A percentile compares a stretch with the other conserved stretches of the same genome.
Conservation (phyloP, 2,797 vertebrate genomes). For the Ataeniobius toweri region DNA sequence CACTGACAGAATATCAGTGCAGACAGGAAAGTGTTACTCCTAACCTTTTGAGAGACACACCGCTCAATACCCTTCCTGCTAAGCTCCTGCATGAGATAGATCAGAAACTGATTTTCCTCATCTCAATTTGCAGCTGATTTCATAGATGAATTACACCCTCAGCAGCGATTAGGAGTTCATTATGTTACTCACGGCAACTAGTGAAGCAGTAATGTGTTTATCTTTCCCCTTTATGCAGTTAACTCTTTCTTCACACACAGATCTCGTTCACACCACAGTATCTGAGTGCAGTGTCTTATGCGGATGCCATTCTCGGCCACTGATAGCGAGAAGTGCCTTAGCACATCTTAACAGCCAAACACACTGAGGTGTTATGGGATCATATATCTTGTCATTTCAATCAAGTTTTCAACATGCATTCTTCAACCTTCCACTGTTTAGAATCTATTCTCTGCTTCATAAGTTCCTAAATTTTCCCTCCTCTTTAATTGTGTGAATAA, state of each 20-base stretch:
- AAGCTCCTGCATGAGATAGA: slow-evolving; percentile 70
- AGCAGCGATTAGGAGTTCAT: slow-evolving; percentile 81
- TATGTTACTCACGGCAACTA: slow-evolving; percentile 73
- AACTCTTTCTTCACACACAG: slow-evolving; percentile 65
- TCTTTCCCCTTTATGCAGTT: slow-evolving; percentile 75
- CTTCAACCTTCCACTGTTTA: slow-evolving; percentile 2
- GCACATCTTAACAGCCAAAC: slow-evolving; percentile 46
- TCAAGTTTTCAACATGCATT: slow-evolving; percentile 3
- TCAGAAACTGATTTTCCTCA: slow-evolving; percentile 79
- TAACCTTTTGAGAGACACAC: slow-evolving; percentile 73
- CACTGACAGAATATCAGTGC: slow-evolving; percentile 73
- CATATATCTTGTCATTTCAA: slow-evolving; percentile 18
- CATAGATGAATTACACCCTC: slow-evolving; percentile 81
- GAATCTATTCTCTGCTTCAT: slow-evolving; percentile 5
- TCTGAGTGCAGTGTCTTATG: slow-evolving; percentile 39
- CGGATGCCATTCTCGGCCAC: slow-evolving; percentile 31
- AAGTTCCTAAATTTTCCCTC: not conserved
- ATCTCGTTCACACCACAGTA: slow-evolving; percentile 37
- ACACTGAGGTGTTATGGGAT: slow-evolving; percentile 23
- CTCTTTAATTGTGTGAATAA: slow-evolving; percentile 1
- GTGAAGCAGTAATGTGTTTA: slow-evolving; percentile 79
- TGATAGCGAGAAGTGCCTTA: slow-evolving; percentile 52
- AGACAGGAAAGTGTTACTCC: slow-evolving; percentile 76
- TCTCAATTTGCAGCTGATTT: slow-evolving; percentile 81
- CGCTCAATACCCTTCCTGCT: slow-evolving; percentile 73